Evolutionary conservation across 2,797 vertebrate genomes (phyloP), one percentile per base, ranked within the genome.

Genomic region (Heliangelus exortis): DNA sequence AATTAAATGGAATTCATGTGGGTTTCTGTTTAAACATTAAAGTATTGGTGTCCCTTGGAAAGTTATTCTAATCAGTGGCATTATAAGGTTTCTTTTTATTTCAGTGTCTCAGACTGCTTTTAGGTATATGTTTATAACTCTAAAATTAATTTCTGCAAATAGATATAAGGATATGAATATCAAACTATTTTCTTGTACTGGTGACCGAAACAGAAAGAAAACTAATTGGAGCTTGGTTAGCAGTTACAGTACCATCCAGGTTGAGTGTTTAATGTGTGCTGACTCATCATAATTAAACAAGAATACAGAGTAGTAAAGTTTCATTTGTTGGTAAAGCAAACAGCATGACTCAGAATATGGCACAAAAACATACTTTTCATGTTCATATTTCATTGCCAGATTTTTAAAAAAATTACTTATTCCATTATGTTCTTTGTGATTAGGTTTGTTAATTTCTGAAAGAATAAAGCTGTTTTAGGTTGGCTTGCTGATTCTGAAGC

Each of bases 321-420:
- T 74, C 39, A 82, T 71, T 65, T 77, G 72, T 89, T 83, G 47
- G 50, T 71, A 83, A 92, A 87, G 73, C 47, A 91, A 91, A 87
- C 65, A 83, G 15, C 13, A 4, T 45, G 62, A 68, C 45, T 77
- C 77, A 61, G 81, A 73, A 90, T 75, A 39, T 48, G 39, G 31
- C 75, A 85, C 0, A 4, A 74, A 90, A 43, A 6, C 9, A 18
- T 53, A 19, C 29, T 41, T 77, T 69, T 73, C 74, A 65, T 79
- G 87, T 68, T 87, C 39, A 45, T 0, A 0, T 90, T 90, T 84
- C 51, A 65, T 15, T 84, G 47, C 47, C 47, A 67, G 41, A 75
- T 68, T 58, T 84, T 72, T 82, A 5, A 62, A 77, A 90, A 26
- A 41, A 71, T 79, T 61, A 26, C 61, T 94, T 81, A 53, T 75